Evolutionary conservation across 2,113 vertebrate species (phyloP).

Genomic region (Columbina picui): DNA sequence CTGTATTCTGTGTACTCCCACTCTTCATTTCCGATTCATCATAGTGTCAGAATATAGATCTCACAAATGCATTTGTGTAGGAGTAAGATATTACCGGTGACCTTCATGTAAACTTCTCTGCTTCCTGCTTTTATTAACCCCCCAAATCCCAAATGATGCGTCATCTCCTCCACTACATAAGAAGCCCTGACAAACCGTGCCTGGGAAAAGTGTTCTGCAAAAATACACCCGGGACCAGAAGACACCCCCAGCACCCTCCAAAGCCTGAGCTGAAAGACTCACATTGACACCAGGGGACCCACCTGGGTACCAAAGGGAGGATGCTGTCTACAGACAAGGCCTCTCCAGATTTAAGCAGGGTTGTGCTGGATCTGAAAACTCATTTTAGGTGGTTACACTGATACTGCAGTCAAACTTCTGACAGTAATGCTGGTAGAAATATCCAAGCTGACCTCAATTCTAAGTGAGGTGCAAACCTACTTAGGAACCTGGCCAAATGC

Average conservation of each 20-base stretch:
- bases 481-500: neutral
- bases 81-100: neutral
- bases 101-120: neutral
- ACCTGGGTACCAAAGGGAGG: neutral
- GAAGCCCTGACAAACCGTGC: neutral
- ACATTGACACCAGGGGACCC: neutral
- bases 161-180: neutral
- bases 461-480: neutral
- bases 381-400: accelerated
- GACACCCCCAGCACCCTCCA: neutral
- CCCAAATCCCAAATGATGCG: neutral
- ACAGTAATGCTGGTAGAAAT: neutral
- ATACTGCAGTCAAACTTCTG: neutral
- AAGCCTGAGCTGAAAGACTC: neutral
- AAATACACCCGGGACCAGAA: neutral
- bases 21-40: conserved; percentile 3
- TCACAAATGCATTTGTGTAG: conserved; percentile 1
- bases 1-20: neutral
- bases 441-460: neutral
- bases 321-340: neutral
- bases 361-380: neutral
- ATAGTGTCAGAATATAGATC: neutral
- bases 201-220: neutral
- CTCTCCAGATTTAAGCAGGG: neutral
- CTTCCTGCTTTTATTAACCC: neutral